Evolutionary conservation across 64 coral and sea anemone genomes (phyloP), one percentile per base, ranked within the genome.

Genomic region (Pachyseris speciosa): DNA sequence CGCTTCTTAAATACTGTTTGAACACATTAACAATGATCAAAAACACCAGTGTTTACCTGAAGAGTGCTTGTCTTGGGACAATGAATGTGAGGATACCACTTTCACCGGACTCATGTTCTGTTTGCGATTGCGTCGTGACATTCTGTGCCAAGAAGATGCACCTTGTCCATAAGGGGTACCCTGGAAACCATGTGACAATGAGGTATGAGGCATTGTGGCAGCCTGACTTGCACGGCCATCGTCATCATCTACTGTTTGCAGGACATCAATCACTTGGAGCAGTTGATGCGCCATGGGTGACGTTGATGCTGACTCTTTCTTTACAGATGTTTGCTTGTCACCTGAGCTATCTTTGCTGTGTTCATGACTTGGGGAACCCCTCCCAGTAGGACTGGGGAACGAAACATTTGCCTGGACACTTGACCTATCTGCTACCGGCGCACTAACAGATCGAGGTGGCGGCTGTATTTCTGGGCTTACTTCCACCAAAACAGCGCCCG

Each of bases 211-310:
- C 19, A 32, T 33, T 45, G 37, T 9, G 13, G 38, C 0, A 81
- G 77, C 24, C 64, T 40, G 67, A 8, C 9, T 37, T 12, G 45
- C 7, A 20, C 20, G 47, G 32, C 47, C 64, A 50, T 48, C 63
- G 15, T 92, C 89, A 63, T 92, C 79, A 92, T 69, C 79, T 17
- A 29, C 89, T 60, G 74, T 75, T 84, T 92, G 77, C 26, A 92
- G 83, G 26, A 92, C 89, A 75, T 92, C 89, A 74, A 92, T 84
- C 1, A 92, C 89, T 49, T 92, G 89, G 39, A 92, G 67, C 9
- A 92, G 68, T 45, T 92, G 89, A 22, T 80, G 37, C 31, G 89
- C 79, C 69, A 92, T 92, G 19, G 89, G 89, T 15, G 89, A 92
- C 31, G 89, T 73, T 10, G 78, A 74, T 51, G 63, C 34, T 9